These are phyloP conservation scores for Karalla daura DNA, from an alignment of 2,797 vertebrate species.

Conservation along the genomic window DNA sequence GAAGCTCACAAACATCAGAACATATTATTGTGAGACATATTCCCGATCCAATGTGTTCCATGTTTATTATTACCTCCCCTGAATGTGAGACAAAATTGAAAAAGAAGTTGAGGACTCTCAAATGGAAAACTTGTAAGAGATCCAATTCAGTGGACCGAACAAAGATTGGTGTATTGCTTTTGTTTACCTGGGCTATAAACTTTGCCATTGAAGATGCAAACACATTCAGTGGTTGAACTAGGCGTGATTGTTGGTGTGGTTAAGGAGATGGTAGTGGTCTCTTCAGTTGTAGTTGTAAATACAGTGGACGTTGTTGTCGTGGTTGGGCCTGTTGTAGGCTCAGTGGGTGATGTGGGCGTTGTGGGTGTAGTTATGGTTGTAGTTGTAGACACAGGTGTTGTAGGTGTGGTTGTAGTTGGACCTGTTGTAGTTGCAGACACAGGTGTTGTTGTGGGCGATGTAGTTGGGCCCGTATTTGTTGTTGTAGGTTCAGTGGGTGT, in stretches of 20 bases:
- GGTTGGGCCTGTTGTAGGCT: not conserved
- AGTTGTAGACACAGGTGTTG: no score
- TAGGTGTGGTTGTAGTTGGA: no score
- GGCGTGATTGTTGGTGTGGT: not conserved
- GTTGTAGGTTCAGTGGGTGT: no score
- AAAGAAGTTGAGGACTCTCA: no score
- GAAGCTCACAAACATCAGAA: conserved; percentile 72
- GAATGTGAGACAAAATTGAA: not conserved
- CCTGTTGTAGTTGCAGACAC: no score
- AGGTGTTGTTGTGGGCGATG: no score
- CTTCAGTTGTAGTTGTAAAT: no score
- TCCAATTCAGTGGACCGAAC: not conserved
- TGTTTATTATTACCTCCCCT: conserved; percentile 66
- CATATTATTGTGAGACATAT: conserved; percentile 78
- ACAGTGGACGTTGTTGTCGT: not conserved
- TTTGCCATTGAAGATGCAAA: conserved; percentile 68
- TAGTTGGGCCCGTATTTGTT: no score
- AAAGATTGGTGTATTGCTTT: not conserved
- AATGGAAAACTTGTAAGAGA: not conserved
- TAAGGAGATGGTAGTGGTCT: no score
- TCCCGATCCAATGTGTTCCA: conserved; percentile 64
- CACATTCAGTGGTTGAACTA: conserved; percentile 36
- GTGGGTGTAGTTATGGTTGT: no score
- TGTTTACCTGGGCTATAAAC: conserved; percentile 73
- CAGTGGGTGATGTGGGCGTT: no score